Evolutionary conservation across 2,888 invertebrate species (phyloP).

Genomic region (Spisula subtruncata): DNA sequence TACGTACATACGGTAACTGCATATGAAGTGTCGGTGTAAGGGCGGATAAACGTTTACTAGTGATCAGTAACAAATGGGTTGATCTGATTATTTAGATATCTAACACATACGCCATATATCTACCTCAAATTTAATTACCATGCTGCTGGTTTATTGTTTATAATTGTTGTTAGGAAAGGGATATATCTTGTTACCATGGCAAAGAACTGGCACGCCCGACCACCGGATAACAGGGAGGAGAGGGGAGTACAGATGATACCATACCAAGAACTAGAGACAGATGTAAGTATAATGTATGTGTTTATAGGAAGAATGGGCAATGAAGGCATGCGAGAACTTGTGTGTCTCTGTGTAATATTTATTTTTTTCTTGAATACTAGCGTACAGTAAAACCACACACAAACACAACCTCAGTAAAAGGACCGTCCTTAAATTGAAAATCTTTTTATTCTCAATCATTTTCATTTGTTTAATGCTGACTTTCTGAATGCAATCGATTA

Average conservation of each 20-base stretch:
- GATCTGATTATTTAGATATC: neutral
- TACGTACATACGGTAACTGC: no score
- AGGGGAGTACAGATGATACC: conserved; percentile 36
- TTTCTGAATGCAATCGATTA: no score
- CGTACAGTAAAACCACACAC: no score
- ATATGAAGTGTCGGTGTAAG: neutral
- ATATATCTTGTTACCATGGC: conserved; percentile 35
- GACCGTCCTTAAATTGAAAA: no score
- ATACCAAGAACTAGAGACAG: conserved; percentile 42
- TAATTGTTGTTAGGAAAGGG: neutral
- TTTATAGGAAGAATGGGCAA: neutral
- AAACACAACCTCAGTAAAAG: no score
- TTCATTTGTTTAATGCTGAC: no score
- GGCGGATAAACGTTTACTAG: neutral
- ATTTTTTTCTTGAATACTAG: no score
- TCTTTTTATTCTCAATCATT: no score
- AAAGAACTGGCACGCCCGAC: conserved; percentile 51
- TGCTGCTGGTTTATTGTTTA: neutral
- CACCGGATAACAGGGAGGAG: conserved; percentile 38
- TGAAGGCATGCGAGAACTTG: no score
- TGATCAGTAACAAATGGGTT: neutral
- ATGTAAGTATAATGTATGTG: conserved; percentile 34
- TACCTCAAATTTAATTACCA: neutral
- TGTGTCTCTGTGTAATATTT: no score
- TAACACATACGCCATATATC: neutral